These are phyloP conservation scores for Scaptomyza hsui DNA, from an alignment of 1,140 invertebrate species.

Conservation along the genomic window DNA sequence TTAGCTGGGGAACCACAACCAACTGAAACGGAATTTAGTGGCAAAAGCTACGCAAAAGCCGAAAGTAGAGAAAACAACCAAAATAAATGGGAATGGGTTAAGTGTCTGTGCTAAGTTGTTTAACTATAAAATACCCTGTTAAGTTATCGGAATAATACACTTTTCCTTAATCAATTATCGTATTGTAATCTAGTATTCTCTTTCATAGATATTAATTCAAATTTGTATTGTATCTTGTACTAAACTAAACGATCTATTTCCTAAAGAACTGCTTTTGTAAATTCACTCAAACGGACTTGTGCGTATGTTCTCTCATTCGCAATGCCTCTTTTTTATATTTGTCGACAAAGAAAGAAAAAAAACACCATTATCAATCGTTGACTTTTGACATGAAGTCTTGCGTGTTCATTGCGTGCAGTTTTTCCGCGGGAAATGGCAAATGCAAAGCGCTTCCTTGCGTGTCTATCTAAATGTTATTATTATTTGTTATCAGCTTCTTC, in stretches of 20 bases:
- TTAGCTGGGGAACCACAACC: not conserved
- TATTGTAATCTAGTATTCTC: no score
- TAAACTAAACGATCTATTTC: no score
- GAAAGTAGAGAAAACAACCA: slow-evolving; percentile 27
- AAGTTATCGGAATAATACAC: no score
- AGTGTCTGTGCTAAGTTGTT: not conserved
- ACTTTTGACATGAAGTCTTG: slow-evolving; percentile 52
- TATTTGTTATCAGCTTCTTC: slow-evolving; percentile 71
- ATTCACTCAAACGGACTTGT: slow-evolving; percentile 34
- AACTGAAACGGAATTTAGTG: slow-evolving; percentile 63
- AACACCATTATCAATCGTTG: slow-evolving; percentile 30
- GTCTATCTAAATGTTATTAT: slow-evolving; percentile 76
- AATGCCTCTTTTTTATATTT: not conserved
- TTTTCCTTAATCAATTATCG: no score
- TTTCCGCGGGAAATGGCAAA: slow-evolving; percentile 56
- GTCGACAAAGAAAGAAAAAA: no score
- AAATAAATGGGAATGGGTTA: slow-evolving; percentile 10
- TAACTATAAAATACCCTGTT: slow-evolving; percentile 32
- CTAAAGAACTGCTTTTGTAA: not conserved
- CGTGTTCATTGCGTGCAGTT: slow-evolving; percentile 57
- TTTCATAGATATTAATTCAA: no score
- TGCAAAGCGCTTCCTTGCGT: slow-evolving; percentile 75
- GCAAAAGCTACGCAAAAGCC: slow-evolving; percentile 60
- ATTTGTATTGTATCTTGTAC: no score
- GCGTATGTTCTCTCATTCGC: slow-evolving; percentile 32